These are phyloP conservation scores for Drosophila formosana DNA, from an alignment of 2,888 invertebrate genomes.

Conservation along the genomic window DNA sequence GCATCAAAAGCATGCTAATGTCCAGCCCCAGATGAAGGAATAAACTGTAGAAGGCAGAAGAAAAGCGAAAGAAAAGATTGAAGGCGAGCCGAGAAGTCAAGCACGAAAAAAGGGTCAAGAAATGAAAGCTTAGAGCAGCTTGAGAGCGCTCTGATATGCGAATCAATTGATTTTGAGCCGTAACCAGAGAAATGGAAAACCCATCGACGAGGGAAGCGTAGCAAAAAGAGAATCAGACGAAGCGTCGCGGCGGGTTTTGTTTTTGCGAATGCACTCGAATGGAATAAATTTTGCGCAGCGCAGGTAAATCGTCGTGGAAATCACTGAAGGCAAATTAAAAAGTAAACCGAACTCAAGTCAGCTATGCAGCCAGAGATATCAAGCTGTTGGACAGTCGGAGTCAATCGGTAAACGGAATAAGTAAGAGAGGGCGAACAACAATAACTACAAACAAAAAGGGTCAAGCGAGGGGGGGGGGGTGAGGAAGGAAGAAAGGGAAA, in stretches of 20 bases:
- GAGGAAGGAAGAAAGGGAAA: neutral
- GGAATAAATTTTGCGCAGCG: slow-evolving; percentile 76
- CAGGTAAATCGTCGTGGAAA: slow-evolving; percentile 80
- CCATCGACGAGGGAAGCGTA: neutral
- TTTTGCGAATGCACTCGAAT: slow-evolving; percentile 75
- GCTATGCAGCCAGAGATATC: slow-evolving; percentile 45
- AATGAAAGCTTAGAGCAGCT: slow-evolving; percentile 61
- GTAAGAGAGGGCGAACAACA: slow-evolving; percentile 49
- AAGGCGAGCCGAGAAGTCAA: slow-evolving; percentile 66
- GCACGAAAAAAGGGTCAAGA: slow-evolving; percentile 79
- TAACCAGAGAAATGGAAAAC: slow-evolving; percentile 50
- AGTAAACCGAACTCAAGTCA: slow-evolving; percentile 40
- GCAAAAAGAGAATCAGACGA: neutral
- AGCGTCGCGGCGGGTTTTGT: slow-evolving; percentile 38
- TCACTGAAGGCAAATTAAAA: slow-evolving; percentile 77
- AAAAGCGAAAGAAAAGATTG: slow-evolving; percentile 9
- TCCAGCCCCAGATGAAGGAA: slow-evolving; percentile 56
- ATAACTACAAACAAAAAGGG: slow-evolving; percentile 52
- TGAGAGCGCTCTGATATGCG: slow-evolving; percentile 66
- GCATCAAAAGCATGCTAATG: slow-evolving; percentile 81
- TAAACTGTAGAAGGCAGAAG: slow-evolving; percentile 5
- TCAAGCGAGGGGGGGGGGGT: slow-evolving; percentile 54
- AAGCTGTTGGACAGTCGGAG: slow-evolving; percentile 47
- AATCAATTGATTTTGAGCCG: slow-evolving; percentile 78
- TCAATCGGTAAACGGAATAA: slow-evolving; percentile 70